A percentile compares a stretch with the other conserved stretches of the same genome.
These are phyloP conservation scores for Allobates femoralis DNA, from an alignment of 2,797 vertebrate species.

Conservation along the genomic window DNA sequence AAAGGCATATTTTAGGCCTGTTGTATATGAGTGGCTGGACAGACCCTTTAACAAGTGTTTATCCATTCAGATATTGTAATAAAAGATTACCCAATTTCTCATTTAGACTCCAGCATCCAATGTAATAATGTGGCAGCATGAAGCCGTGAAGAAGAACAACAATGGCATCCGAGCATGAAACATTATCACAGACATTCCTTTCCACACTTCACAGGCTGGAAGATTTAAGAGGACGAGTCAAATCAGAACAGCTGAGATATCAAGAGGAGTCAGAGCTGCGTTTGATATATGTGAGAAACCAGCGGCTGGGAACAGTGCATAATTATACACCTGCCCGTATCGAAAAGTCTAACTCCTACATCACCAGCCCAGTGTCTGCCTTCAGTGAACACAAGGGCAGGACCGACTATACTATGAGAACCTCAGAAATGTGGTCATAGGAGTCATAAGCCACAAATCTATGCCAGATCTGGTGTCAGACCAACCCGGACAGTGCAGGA, in stretches of 20 bases:
- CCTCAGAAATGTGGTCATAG: neutral
- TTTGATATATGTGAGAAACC: conserved; percentile 20
- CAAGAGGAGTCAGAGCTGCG: conserved; percentile 4
- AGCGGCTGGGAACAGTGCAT: neutral
- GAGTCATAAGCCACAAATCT: neutral
- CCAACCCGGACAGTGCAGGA: neutral
- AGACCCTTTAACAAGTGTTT: neutral
- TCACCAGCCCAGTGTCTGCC: neutral
- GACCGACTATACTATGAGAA: neutral
- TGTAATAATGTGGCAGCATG: neutral
- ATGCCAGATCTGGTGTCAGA: neutral
- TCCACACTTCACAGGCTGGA: conserved; percentile 30
- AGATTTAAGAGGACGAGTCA: conserved; percentile 44
- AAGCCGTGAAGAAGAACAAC: conserved; percentile 29
- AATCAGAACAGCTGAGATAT: conserved; percentile 34
- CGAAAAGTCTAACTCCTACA: neutral
- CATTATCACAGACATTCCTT: neutral
- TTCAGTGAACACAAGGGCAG: neutral
- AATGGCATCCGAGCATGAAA: conserved; percentile 26
- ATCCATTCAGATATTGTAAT: neutral
- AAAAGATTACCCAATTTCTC: neutral
- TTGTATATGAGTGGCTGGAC: neutral
- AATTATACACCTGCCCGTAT: conserved; percentile 45
- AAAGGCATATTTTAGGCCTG: too few species aligned
- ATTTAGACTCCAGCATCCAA: neutral